Evolutionary conservation across 2,797 vertebrate species (phyloP).

Genomic region (Rhinatrema bivittatum): DNA sequence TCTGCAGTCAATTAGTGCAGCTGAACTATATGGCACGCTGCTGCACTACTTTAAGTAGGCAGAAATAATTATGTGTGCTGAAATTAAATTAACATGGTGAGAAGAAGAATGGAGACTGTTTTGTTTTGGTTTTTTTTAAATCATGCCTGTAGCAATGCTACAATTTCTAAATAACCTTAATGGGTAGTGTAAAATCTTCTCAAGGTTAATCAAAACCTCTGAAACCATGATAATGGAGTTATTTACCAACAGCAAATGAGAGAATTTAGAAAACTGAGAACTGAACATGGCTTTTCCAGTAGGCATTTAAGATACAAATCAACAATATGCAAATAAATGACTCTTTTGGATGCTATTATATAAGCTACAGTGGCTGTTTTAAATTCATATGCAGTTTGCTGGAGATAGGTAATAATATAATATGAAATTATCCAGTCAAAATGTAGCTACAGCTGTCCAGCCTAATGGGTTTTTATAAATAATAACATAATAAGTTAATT

Average conservation of each 20-base stretch:
- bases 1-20: too few relatives aligned
- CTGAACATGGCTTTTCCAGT: conserved; percentile 21
- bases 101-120: conserved; percentile 17
- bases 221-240: conserved; percentile 34
- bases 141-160: conserved; percentile 26
- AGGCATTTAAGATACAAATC: conserved; percentile 37
- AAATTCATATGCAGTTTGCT: too few relatives aligned
- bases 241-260: conserved; percentile 36
- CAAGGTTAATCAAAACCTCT: conserved; percentile 42
- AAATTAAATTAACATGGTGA: conserved; percentile 31
- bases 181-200: conserved; percentile 25
- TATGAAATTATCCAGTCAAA: too few relatives aligned
- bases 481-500: too few relatives aligned
- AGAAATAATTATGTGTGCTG: conserved; percentile 27
- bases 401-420: too few relatives aligned
- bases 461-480: too few relatives aligned
- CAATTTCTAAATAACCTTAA: conserved; percentile 41
- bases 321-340: too few relatives aligned
- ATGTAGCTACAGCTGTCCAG: too few relatives aligned
- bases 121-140: conserved; percentile 16
- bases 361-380: too few relatives aligned
- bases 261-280: conserved; percentile 30
- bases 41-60: conserved; percentile 18
- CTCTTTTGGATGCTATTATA: too few relatives aligned
- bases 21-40: too few relatives aligned